Evolutionary conservation across 2,113 vertebrate species (phyloP).

Genomic region (Ptilonorhynchus violaceus): DNA sequence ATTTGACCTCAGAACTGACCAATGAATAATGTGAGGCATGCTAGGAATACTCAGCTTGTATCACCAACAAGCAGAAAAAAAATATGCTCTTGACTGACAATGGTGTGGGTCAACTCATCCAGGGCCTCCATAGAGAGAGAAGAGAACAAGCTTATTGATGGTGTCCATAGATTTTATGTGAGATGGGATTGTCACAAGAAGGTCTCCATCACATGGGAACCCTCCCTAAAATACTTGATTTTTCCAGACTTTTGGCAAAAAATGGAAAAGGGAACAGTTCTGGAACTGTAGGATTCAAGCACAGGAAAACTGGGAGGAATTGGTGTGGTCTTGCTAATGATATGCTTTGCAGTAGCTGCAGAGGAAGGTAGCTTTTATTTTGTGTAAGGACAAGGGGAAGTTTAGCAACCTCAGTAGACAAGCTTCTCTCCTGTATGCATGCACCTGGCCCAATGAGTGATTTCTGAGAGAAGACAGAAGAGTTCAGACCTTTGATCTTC

Average conservation of each 20-base stretch:
- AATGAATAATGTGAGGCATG: background rate
- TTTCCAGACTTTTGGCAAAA: background rate
- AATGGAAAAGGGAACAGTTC: background rate
- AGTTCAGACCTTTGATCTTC: constrained; percentile 17
- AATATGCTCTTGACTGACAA: background rate
- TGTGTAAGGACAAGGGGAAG: background rate
- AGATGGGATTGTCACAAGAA: background rate
- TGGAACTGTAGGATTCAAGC: background rate
- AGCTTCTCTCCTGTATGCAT: background rate
- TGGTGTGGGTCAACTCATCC: background rate
- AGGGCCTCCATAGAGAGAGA: background rate
- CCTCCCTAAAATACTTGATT: background rate
- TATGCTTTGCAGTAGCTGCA: background rate
- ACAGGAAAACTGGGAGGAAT: background rate
- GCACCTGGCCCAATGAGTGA: background rate
- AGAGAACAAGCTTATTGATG: background rate
- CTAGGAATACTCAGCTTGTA: background rate
- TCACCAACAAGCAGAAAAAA: background rate
- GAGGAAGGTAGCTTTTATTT: background rate
- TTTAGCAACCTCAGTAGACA: background rate
- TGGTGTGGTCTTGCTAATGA: background rate
- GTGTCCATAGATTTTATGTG: background rate
- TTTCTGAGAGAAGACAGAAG: background rate
- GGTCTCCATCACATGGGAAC: background rate
- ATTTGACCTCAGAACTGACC: background rate